These are phyloP conservation scores for Lutraria lutraria DNA, from an alignment of 2,888 invertebrate species.

Conservation along the genomic window DNA sequence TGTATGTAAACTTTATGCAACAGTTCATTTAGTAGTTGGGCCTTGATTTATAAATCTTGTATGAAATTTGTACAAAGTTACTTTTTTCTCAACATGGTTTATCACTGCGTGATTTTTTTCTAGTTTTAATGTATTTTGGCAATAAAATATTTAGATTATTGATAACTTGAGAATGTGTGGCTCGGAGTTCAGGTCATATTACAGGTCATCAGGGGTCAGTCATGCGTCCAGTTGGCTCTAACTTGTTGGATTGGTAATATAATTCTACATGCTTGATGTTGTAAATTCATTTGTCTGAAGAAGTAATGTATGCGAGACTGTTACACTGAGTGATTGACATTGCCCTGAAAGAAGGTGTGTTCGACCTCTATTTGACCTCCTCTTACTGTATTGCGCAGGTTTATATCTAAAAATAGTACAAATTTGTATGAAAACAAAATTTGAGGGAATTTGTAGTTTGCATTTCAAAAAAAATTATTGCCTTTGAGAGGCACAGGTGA, in stretches of 20 bases:
- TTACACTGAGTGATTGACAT: constrained; percentile 22
- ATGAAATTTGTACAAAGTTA: too few species aligned
- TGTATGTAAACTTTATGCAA: too few species aligned
- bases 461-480: neutral
- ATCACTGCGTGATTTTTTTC: neutral
- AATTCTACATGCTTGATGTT: constrained; percentile 17
- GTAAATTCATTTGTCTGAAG: neutral
- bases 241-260: constrained; percentile 25
- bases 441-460: neutral
- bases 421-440: neutral
- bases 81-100: too few species aligned
- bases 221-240: constrained; percentile 10
- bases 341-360: constrained; percentile 24
- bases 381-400: constrained; percentile 23
- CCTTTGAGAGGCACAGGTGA: neutral
- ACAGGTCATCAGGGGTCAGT: constrained; percentile 27
- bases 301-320: constrained; percentile 10
- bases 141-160: neutral
- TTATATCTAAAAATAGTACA: constrained; percentile 14
- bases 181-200: constrained; percentile 18
- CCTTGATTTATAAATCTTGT: too few species aligned
- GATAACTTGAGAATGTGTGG: neutral
- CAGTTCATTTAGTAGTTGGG: too few species aligned
- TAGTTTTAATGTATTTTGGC: neutral
- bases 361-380: constrained; percentile 9